Conservation (phyloP, 35 echinoderm and acorn worm genomes). For the Chiridota heheva region DNA sequence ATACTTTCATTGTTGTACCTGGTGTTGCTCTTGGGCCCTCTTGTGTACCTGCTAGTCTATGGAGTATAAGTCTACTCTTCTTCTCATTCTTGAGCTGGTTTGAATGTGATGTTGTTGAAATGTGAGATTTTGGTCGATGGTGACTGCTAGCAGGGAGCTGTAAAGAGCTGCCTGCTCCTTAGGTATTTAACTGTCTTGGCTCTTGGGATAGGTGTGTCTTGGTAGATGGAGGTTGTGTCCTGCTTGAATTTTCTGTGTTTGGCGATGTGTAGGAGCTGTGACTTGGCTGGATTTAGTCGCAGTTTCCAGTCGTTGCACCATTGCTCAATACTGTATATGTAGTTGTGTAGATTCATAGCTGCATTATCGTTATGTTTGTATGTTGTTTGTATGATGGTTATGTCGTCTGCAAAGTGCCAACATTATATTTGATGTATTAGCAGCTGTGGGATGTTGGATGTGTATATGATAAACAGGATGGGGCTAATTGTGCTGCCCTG, state of each 20-base stretch:
- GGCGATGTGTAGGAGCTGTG: slow-evolving; percentile 11
- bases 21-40: too few relatives aligned
- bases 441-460: neutral
- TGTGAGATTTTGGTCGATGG: neutral
- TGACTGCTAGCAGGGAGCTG: too few relatives aligned
- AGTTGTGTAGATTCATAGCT: neutral
- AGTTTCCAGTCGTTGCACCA: slow-evolving; percentile 34
- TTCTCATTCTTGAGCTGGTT: neutral
- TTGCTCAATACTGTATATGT: neutral
- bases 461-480: slow-evolving; percentile 15
- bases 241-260: neutral
- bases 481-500: slow-evolving; percentile 30
- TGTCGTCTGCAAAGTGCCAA: slow-evolving; percentile 27
- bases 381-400: neutral
- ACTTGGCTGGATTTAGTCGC: neutral
- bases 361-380: neutral
- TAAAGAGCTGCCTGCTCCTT: too few relatives aligned
- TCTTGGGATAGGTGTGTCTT: neutral
- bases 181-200: neutral
- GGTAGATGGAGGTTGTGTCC: neutral
- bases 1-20: too few relatives aligned
- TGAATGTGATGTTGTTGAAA: neutral
- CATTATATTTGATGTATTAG: neutral
- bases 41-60: too few relatives aligned
- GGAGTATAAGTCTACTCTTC: neutral